phyloP scores from a whole-genome alignment of 2,113 vertebrate genomes.

The Connochaetes taurinus region DNA sequence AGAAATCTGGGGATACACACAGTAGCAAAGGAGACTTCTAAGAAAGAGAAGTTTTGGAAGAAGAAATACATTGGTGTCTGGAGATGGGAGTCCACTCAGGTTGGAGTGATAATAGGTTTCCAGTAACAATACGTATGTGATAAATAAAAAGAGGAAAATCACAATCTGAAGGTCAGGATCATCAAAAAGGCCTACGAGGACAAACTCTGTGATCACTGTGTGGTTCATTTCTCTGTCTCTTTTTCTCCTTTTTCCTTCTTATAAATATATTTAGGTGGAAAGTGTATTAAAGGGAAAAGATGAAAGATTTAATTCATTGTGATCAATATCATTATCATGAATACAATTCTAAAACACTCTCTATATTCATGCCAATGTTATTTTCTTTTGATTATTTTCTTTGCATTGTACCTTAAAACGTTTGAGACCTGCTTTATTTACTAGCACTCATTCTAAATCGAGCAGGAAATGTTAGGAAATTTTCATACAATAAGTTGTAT shows the following conservation, averaged over 20 bases:
- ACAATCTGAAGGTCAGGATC: background rate
- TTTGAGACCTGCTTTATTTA: background rate
- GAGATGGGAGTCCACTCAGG: slow-evolving; percentile 17
- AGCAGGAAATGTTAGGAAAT: background rate
- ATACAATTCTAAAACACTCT: background rate
- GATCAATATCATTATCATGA: background rate
- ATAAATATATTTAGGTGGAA: background rate
- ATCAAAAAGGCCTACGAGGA: background rate
- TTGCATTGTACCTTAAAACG: background rate
- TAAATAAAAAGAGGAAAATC: background rate
- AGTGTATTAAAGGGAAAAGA: background rate
- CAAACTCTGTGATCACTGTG: slow-evolving; percentile 46
- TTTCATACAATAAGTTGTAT: background rate
- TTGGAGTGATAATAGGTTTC: slow-evolving; percentile 35
- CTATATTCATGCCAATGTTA: background rate
- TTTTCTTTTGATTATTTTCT: background rate
- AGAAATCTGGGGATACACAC: background rate
- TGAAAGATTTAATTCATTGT: background rate
- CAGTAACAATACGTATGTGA: background rate
- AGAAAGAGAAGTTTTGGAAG: slow-evolving; percentile 28
- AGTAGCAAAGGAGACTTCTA: background rate
- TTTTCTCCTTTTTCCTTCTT: background rate
- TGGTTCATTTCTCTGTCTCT: slow-evolving; percentile 28
- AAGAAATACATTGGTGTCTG: slow-evolving; percentile 63
- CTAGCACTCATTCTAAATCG: background rate